A percentile compares a stretch with the other conserved stretches of the same genome.
These are phyloP conservation scores for Hirtodrosophila alboralis DNA, from an alignment of 2,888 invertebrate genomes.

Conservation along the genomic window DNA sequence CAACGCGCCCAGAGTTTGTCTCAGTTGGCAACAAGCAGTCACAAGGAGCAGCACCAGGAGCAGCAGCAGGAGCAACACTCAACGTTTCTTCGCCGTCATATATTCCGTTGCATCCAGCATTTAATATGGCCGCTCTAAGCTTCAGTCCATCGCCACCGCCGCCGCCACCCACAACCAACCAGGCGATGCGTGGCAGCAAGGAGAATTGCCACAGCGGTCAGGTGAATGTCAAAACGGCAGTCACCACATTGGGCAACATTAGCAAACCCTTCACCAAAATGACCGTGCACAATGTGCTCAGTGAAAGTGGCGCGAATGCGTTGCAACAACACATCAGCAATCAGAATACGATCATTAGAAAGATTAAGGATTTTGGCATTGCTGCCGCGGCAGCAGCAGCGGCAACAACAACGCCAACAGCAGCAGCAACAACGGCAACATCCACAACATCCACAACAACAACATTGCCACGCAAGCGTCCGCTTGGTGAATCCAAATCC, in stretches of 20 bases:
- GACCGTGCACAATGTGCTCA: constrained; percentile 80
- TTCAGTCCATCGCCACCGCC: constrained; percentile 71
- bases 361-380: constrained; percentile 84
- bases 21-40: constrained; percentile 22
- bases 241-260: constrained; percentile 44
- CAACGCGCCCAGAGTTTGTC: no score
- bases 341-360: constrained; percentile 82
- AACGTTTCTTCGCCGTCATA: no score
- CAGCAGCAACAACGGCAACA: constrained; percentile 10
- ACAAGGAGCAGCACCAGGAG: neutral
- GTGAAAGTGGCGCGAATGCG: constrained; percentile 75
- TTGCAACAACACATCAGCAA: constrained; percentile 72
- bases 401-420: constrained; percentile 29
- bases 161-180: constrained; percentile 29
- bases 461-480: constrained; percentile 62
- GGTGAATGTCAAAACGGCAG: constrained; percentile 24
- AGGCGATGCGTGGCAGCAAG: constrained; percentile 12
- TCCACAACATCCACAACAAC: neutral
- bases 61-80: no score
- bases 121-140: constrained; percentile 81
- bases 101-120: no score
- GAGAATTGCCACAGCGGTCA: constrained; percentile 56
- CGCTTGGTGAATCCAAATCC: constrained; percentile 51
- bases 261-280: constrained; percentile 82
- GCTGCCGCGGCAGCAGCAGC: constrained; percentile 65